Base-by-base conservation (phyloP, 2,797 vertebrate genomes). In the Sebastes wilsoni region DNA sequence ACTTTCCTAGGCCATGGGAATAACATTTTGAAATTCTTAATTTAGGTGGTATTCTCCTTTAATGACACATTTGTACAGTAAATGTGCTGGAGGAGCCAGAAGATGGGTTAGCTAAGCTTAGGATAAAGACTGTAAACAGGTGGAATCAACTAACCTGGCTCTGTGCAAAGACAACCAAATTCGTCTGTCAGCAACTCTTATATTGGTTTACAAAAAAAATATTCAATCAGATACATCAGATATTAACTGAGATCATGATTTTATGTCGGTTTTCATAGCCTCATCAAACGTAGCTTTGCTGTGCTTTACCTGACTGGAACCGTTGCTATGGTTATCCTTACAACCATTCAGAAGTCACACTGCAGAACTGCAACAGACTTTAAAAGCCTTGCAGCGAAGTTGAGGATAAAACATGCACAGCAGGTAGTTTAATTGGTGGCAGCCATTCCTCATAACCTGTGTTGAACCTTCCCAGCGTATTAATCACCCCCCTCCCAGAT, bases 401-500 rank as follows among this genome's bases (percentile, higher is more conserved):
- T 75, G 52, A 81, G 77, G 72, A 84, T 84, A 85, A 91, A 86
- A 89, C 79, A 84, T 77, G 79, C 90, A 83, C 88, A 86, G 87
- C 80, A 88, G 75, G 81, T 84, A 81, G 77, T 90, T 82, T 87
- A 90, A 88, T 83, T 82, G 87, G 85, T 82, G 87, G 74, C 74
- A 84, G 66, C 52, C 38, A 83, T 86, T 88, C 77, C 70, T 89
- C 58, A 87, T 84, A 90, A 86, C 78, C 80, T 77, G 75, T 77
- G 49, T 77, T 84, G 89, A 87, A 89, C 75, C 74, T 80, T 81
- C 69, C 66, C 60, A 86, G 77, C 59, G 83, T 91, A 92, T 94
- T 94, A 95, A 94, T 93, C 88, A 92, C 83, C 89, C 59, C 80
- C 81, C 81, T 77, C 61, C 54, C 73, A 94, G 92, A 94, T 91